These are phyloP conservation scores for Indicator indicator DNA, from an alignment of 2,113 vertebrate species.

Conservation along the genomic window DNA sequence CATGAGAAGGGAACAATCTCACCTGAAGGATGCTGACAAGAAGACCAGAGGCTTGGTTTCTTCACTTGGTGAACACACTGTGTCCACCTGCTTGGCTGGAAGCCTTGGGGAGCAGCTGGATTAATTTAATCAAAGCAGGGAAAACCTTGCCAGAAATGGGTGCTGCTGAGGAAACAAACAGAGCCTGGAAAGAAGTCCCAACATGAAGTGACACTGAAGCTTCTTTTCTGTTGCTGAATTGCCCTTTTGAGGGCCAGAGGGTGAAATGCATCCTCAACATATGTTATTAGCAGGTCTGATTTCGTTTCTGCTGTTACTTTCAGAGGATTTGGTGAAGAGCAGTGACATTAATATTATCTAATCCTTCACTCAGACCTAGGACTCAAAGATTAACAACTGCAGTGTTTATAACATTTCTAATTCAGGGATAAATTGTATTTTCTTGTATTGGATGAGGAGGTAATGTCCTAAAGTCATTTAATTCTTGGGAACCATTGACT, in stretches of 20 bases:
- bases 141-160: background rate
- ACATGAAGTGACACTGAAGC: background rate
- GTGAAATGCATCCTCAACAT: constrained; percentile 19
- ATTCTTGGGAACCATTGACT: constrained; percentile 25
- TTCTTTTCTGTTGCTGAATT: background rate
- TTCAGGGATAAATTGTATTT: constrained; percentile 32
- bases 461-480: constrained; percentile 26
- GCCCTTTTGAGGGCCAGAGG: background rate
- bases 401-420: constrained; percentile 44
- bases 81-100: background rate
- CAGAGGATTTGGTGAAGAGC: constrained; percentile 46
- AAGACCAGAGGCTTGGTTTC: background rate
- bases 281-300: constrained; percentile 30
- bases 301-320: constrained; percentile 39
- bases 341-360: constrained; percentile 17
- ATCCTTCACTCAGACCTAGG: constrained; percentile 20
- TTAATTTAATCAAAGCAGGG: background rate
- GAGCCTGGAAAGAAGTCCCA: background rate
- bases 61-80: background rate
- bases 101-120: background rate
- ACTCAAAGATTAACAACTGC: constrained; percentile 49
- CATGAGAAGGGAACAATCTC: background rate
- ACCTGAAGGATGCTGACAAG: background rate
- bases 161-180: background rate
- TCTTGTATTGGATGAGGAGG: constrained; percentile 6